Conservation (phyloP, 2,797 vertebrate genomes). For the Sebastolobus alascanus region DNA sequence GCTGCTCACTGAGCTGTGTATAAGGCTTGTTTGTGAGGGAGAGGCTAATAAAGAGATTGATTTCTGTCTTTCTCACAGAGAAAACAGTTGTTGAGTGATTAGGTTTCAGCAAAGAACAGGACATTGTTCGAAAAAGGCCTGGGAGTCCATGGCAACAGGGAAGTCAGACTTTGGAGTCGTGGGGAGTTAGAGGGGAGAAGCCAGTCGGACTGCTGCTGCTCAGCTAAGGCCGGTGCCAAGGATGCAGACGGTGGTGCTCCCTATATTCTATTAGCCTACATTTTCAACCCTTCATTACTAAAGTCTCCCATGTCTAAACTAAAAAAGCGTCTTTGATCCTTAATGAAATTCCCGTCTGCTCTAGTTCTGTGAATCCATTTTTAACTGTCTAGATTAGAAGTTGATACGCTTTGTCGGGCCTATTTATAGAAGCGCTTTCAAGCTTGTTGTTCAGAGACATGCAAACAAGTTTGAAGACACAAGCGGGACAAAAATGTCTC, state of each 20-base stretch:
- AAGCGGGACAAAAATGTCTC: not conserved
- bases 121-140: conserved; percentile 78
- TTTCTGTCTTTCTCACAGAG: conserved; percentile 65
- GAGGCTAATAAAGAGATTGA: conserved; percentile 53
- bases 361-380: conserved; percentile 54
- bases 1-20: conserved; percentile 24
- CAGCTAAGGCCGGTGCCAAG: conserved; percentile 28
- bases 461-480: conserved; percentile 11
- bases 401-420: conserved; percentile 11
- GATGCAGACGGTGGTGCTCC: conserved; percentile 38
- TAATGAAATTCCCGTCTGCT: conserved; percentile 50
- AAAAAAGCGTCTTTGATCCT: conserved; percentile 40
- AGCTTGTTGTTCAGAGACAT: conserved; percentile 23
- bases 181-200: conserved; percentile 32
- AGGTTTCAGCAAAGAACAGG: conserved; percentile 75
- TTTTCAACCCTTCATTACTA: conserved; percentile 62
- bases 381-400: conserved; percentile 45
- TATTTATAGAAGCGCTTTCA: conserved; percentile 26
- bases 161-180: conserved; percentile 50
- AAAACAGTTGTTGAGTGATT: conserved; percentile 71
- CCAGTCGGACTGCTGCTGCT: conserved; percentile 51
- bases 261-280: conserved; percentile 62
- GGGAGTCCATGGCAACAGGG: conserved; percentile 80
- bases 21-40: conserved; percentile 14
- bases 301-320: conserved; percentile 56